These are phyloP conservation scores for Chlorops oryzae DNA, from an alignment of 1,140 invertebrate species.

Conservation along the genomic window DNA sequence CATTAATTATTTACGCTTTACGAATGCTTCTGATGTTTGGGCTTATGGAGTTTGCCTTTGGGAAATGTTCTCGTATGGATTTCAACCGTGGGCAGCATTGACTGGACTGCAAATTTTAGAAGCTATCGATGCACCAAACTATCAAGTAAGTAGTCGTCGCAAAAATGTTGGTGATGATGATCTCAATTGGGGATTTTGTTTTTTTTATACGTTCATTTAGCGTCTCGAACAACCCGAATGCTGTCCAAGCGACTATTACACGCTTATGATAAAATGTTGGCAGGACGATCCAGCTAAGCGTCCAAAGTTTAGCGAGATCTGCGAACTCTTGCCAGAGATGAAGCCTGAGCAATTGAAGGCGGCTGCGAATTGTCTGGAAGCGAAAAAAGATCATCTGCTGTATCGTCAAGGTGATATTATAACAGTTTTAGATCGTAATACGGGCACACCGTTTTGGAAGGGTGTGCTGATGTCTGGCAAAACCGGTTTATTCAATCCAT, in stretches of 20 bases:
- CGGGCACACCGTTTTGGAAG: slow-evolving; percentile 65
- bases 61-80: slow-evolving; percentile 99
- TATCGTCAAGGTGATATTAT: slow-evolving; percentile 88
- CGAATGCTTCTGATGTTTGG: slow-evolving; percentile 95
- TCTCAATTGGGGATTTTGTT: background rate
- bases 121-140: slow-evolving; percentile 90
- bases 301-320: slow-evolving; percentile 86
- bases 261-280: slow-evolving; percentile 93
- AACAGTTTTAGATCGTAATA: slow-evolving; percentile 83
- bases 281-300: slow-evolving; percentile 81
- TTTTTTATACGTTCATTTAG: slow-evolving; percentile 46
- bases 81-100: slow-evolving; percentile 93
- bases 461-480: slow-evolving; percentile 78
- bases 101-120: slow-evolving; percentile 94
- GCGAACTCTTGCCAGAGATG: slow-evolving; percentile 71
- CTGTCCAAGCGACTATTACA: slow-evolving; percentile 90
- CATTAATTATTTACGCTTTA: slow-evolving; percentile 93
- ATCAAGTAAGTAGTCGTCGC: slow-evolving; percentile 50
- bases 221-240: slow-evolving; percentile 87
- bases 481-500: slow-evolving; percentile 83
- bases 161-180: background rate
- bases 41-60: slow-evolving; percentile 96
- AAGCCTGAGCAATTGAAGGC: slow-evolving; percentile 87
- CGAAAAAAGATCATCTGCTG: slow-evolving; percentile 61
- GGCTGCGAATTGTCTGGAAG: slow-evolving; percentile 41